These are phyloP conservation scores for Catharus fuscescens DNA, from an alignment of 2,113 vertebrate genomes.

Conservation along the genomic window DNA sequence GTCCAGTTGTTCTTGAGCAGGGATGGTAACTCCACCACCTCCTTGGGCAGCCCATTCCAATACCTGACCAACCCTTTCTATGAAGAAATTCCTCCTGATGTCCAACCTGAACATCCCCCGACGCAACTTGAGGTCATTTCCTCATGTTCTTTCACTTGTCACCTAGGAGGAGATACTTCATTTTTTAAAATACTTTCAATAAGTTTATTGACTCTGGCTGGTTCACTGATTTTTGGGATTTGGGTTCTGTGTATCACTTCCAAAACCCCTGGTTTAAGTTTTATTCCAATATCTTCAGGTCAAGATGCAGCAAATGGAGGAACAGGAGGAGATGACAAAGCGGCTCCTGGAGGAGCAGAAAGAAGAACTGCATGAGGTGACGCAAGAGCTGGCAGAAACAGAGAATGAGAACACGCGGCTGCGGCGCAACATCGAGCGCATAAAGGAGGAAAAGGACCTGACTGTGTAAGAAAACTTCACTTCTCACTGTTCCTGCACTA, in stretches of 20 bases:
- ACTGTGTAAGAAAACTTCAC: constrained; percentile 69
- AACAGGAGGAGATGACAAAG: constrained; percentile 80
- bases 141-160: background rate
- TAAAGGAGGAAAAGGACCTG: constrained; percentile 80
- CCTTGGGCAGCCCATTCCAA: background rate
- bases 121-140: background rate
- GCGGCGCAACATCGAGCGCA: constrained; percentile 86
- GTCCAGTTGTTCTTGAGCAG: background rate
- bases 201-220: background rate
- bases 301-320: constrained; percentile 80
- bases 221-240: background rate
- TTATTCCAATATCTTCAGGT: constrained; percentile 71
- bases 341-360: constrained; percentile 83
- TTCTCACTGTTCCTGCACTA: background rate
- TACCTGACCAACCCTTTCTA: background rate
- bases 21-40: background rate
- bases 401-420: constrained; percentile 84
- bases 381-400: constrained; percentile 85
- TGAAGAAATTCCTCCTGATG: background rate
- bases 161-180: background rate
- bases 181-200: background rate
- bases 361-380: constrained; percentile 81
- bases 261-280: background rate
- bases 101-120: background rate
- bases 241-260: background rate